phyloP scores from a whole-genome alignment of 1,140 invertebrate genomes.

The Drosophila kohkoa region DNA sequence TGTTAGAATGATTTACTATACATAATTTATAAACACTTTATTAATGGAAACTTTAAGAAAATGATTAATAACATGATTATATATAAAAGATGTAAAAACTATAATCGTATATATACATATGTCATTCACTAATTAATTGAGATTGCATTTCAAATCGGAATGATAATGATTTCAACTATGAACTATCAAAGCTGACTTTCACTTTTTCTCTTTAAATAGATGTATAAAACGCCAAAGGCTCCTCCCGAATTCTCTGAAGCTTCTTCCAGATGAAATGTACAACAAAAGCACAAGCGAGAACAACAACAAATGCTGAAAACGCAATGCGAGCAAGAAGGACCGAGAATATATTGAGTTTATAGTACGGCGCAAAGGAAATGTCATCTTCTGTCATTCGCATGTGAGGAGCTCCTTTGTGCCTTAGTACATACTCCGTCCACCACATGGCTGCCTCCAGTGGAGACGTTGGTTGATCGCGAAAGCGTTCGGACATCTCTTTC shows the following conservation, averaged over 20 bases:
- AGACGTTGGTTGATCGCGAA: conserved; percentile 86
- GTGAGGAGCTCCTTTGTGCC: conserved; percentile 67
- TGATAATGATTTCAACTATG: not conserved
- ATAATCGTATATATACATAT: not conserved
- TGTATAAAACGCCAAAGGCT: not conserved
- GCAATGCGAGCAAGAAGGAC: conserved; percentile 21
- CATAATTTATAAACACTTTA: no score
- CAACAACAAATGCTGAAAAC: conserved; percentile 13
- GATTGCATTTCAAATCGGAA: not conserved
- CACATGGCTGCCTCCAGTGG: conserved; percentile 86
- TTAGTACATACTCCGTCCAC: conserved; percentile 87
- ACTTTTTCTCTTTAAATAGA: not conserved
- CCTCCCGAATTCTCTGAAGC: not conserved
- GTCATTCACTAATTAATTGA: not conserved
- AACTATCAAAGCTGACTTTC: not conserved
- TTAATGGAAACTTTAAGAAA: no score
- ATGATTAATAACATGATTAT: not conserved
- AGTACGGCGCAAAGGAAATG: conserved; percentile 45
- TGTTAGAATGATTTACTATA: no score
- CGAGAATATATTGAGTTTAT: conserved; percentile 21
- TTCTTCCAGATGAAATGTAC: not conserved
- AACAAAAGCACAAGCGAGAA: conserved; percentile 4
- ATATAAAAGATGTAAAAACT: not conserved
- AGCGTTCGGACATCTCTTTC: conserved; percentile 84
- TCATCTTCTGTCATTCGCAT: conserved; percentile 75